Base-by-base conservation (phyloP, 2,113 vertebrate species). In the Henicopernis longicauda region DNA sequence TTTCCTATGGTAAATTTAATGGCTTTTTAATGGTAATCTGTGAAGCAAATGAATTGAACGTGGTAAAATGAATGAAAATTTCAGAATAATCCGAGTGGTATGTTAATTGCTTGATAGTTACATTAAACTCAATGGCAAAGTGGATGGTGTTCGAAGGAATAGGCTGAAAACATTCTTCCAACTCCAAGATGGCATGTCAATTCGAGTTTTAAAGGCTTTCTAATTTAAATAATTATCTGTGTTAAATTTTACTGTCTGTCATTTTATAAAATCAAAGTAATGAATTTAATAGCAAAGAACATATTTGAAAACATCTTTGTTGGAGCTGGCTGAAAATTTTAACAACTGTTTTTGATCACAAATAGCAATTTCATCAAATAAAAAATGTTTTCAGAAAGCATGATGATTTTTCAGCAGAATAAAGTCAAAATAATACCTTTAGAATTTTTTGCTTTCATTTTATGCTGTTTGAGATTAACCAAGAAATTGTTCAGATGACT, bases 41-140 rank as follows among this genome's bases (percentile, higher is more conserved):
- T 66, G 52, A 83, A 86, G 85, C n/a, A 90, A 96, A 95, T 92
- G 44, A 95, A 89, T 36, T 77, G 61, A 86, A 45, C 18, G 13
- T 96, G 70, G 89, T 38, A 45, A 90, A 89, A 89, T 91, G 55
- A 93, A 93, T 93, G 92, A 82, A 96, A 95, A 92, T 78, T 92
- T 96, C 83, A 95, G 76, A 62, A 70, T 95, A 91, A 81, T 89
- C 86, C 3, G 14, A 91, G 65, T 87, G 66, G n/a, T 86, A 52
- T 95, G 62, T 93, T 97, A 96, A 98, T 90, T 93, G 78, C 72
- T 84, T 93, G 73, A 74, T 94, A 78, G 89, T 93, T 93, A 77
- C 86, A 96, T 98, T 96, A 96, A 97, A 97, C 92, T 82, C 70
- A 95, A 78, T 85, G 83, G 87, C 77, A 92, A 87, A 89, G 67